A percentile compares a stretch with the other conserved stretches of the same genome.
Evolutionary conservation across 2,797 vertebrate species (phyloP).

Genomic region (Enteromius thamalakanensis): DNA sequence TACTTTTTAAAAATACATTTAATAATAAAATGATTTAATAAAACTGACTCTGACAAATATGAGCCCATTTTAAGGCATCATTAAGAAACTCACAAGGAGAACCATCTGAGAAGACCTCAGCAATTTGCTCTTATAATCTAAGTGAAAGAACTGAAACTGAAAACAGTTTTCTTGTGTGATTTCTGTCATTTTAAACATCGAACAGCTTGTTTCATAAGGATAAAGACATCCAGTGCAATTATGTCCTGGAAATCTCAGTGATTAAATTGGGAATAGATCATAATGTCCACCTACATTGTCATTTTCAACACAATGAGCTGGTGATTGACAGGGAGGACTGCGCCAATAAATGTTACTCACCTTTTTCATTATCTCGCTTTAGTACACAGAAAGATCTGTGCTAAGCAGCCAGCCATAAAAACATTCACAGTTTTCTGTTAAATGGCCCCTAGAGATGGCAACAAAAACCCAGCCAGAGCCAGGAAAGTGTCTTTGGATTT

Average conservation of each 20-base stretch:
- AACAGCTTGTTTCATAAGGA: slow-evolving; percentile 11
- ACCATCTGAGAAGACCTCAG: neutral
- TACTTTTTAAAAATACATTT: neutral
- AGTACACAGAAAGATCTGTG: slow-evolving; percentile 62
- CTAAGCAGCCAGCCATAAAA: slow-evolving; percentile 64
- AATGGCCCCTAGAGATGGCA: slow-evolving; percentile 68
- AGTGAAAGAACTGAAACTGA: neutral
- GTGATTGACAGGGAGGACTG: slow-evolving; percentile 12
- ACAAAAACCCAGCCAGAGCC: slow-evolving; percentile 65
- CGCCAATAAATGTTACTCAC: slow-evolving; percentile 10
- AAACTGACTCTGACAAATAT: neutral
- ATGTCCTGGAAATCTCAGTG: slow-evolving; percentile 9
- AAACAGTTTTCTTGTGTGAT: slow-evolving; percentile 4
- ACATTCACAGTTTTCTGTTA: slow-evolving; percentile 62
- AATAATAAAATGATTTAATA: too few species aligned
- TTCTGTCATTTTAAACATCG: slow-evolving; percentile 3
- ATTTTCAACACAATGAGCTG: slow-evolving; percentile 24
- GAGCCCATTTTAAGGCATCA: neutral
- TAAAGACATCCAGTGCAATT: slow-evolving; percentile 30
- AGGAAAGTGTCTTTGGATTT: slow-evolving; percentile 68
- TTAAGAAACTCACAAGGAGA: neutral
- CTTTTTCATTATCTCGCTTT: slow-evolving; percentile 60
- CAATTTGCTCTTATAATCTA: neutral
- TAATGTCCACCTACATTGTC: slow-evolving; percentile 23
- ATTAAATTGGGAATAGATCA: slow-evolving; percentile 28